Evolutionary conservation across 2,888 invertebrate species (phyloP), one percentile per base, ranked within the genome.

Genomic region (Meta bourneti): DNA sequence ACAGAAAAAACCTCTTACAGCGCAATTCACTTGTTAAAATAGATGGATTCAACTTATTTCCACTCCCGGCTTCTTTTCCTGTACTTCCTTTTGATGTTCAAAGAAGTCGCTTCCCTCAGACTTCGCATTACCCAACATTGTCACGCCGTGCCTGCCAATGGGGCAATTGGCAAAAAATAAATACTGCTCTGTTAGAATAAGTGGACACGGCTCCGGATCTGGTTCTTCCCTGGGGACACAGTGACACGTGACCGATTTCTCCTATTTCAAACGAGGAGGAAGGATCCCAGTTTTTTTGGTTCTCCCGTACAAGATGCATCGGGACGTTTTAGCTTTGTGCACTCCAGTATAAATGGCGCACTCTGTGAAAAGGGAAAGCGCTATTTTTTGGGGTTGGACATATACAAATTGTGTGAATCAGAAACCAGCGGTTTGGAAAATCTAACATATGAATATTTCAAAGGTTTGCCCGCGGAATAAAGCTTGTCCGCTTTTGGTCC

Each of bases 201-300:
- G 49, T 48, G 70, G 49, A 49, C 16, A 34, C 69, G 20, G 20
- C 34, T 81, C 69, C 70, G 81, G 69, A 49, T 49, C 19, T n/a
- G 11, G 70, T 20, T 54, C 20, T 74, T 49, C 19, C 51, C 11
- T 19, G 16, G 69, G 49, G 51, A 81, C 9, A 52, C 52, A 61
- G 8, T 20, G 51, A 48, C 13, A 49, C 81, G 71, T 71, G 81
- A 81, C 34, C 69, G 81, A 81, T 81, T 81, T 49, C 49, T 81
- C 48, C 81, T 48, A 81, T 81, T 81, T 71, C 81, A 69, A 71
- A 51, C 49, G 48, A 6, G 49, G 51, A 81, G 61, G 69, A 70
- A 8, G 51, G 70, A 70, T 70, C 16, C n/a, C n/a, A n/a, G n/a
- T 13, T 34, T 51, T 70, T 81, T 81, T 71, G 61, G 5, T 16